Percentiles rank a stretch among this genome's conserved stretches.
Conservation (phyloP, 2,797 vertebrate species). For the Potorous gilbertii region DNA sequence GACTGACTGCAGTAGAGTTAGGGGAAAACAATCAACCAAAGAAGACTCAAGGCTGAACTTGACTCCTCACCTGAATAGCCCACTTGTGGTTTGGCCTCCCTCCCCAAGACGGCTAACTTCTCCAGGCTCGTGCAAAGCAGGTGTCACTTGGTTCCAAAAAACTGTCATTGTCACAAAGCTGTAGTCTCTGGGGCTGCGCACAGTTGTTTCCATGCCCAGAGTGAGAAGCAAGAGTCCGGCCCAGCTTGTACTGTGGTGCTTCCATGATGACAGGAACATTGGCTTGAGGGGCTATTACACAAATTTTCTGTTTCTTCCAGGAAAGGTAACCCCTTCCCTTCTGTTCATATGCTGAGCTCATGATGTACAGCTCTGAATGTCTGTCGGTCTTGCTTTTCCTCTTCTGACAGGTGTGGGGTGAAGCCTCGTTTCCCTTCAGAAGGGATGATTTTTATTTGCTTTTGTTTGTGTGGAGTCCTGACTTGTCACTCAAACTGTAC, state of each 20-base stretch:
- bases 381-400: constrained; percentile 46
- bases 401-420: constrained; percentile 54
- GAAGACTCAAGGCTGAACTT: constrained; percentile 20
- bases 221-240: background rate
- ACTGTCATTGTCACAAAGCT: background rate
- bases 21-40: constrained; percentile 58
- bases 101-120: background rate
- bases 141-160: background rate
- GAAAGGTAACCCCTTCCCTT: constrained; percentile 54
- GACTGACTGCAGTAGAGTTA: background rate
- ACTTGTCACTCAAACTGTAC: constrained; percentile 86
- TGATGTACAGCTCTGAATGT: constrained; percentile 45
- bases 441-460: constrained; percentile 82
- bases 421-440: constrained; percentile 59
- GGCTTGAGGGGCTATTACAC: constrained; percentile 14
- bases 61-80: background rate
- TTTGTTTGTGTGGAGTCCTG: constrained; percentile 84
- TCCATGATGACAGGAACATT: constrained; percentile 7
- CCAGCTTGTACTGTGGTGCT: background rate
- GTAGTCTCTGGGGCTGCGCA: background rate
- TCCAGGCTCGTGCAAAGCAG: background rate
- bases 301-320: constrained; percentile 63
- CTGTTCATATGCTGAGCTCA: constrained; percentile 38
- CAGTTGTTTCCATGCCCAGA: constrained; percentile 10
- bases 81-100: background rate